These are phyloP conservation scores for Numenius arquata DNA, from an alignment of 2,113 vertebrate species.

Conservation along the genomic window DNA sequence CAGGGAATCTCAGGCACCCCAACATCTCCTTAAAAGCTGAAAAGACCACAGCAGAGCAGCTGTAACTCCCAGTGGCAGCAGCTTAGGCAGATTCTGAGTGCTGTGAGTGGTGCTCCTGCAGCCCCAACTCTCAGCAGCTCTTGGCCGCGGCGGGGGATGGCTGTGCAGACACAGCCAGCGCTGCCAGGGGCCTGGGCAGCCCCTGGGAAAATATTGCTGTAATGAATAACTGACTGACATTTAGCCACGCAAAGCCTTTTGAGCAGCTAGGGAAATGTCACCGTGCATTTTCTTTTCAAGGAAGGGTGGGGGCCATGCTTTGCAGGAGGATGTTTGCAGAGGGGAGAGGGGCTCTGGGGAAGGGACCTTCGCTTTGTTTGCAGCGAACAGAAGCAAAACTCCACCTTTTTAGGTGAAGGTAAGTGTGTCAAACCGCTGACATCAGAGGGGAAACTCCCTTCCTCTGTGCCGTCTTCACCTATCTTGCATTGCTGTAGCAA, in stretches of 20 bases:
- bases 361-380: not conserved
- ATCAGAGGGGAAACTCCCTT: constrained; percentile 2
- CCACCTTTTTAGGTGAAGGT: not conserved
- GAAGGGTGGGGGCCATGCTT: not conserved
- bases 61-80: not conserved
- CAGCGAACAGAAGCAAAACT: constrained; percentile 34
- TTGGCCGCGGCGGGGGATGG: accelerated
- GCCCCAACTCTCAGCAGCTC: not conserved
- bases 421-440: not conserved
- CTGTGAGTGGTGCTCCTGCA: not conserved
- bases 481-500: not conserved
- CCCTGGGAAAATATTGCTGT: not conserved
- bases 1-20: not conserved
- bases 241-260: not conserved
- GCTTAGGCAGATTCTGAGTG: not conserved
- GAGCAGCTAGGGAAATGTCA: not conserved
- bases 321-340: not conserved
- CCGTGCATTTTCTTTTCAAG: not conserved
- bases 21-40: not conserved
- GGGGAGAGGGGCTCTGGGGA: not conserved
- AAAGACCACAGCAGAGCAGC: not conserved
- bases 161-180: not conserved
- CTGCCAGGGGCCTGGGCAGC: not conserved
- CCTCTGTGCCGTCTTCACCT: not conserved
- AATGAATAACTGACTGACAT: not conserved